These are phyloP conservation scores for Patagioenas fasciata DNA, from an alignment of 2,113 vertebrate species.

Conservation along the genomic window DNA sequence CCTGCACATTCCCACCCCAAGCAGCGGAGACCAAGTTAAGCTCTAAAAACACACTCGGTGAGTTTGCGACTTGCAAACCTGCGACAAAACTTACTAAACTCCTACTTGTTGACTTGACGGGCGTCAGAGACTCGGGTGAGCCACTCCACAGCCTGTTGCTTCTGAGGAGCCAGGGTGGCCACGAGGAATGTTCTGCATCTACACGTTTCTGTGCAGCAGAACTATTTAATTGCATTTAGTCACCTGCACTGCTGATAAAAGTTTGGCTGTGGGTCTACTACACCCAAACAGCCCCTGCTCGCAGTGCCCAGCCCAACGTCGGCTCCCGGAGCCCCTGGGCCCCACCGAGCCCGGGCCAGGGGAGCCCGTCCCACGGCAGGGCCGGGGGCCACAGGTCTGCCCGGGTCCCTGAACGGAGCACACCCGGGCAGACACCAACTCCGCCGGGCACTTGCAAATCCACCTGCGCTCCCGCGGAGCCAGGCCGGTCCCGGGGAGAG, in stretches of 20 bases:
- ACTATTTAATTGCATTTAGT: neutral
- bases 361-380: no score
- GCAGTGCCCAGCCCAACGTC: neutral
- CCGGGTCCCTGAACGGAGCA: no score
- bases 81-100: neutral
- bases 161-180: neutral
- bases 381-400: no score
- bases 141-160: neutral
- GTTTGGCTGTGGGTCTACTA: fast-evolving
- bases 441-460: neutral
- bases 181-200: neutral
- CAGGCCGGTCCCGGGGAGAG: neutral
- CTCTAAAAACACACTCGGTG: fast-evolving
- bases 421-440: neutral
- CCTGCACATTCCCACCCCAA: fast-evolving
- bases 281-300: neutral
- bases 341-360: no score
- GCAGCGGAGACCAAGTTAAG: neutral
- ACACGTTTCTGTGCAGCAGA: fast-evolving
- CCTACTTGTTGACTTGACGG: fast-evolving
- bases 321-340: neutral
- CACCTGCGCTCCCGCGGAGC: neutral
- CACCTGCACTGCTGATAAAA: neutral
- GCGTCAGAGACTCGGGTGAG: neutral
- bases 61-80: neutral